These are phyloP conservation scores for Bursaphelenchus mucronatus DNA, from an alignment of 1,140 invertebrate species.

Conservation along the genomic window DNA sequence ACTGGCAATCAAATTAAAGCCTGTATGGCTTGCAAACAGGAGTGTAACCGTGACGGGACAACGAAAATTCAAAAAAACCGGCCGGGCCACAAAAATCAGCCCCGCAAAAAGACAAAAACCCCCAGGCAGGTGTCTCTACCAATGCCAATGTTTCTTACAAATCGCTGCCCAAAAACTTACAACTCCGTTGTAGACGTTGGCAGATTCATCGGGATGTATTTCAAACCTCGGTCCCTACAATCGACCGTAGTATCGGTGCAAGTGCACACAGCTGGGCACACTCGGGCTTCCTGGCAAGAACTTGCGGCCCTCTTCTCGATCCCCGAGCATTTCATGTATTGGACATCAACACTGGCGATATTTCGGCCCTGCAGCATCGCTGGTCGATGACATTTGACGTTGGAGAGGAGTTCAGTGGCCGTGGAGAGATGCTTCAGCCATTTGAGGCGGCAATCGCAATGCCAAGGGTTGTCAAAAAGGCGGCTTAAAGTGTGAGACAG, in stretches of 20 bases:
- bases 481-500: constrained; percentile 62
- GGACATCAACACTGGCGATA: constrained; percentile 27
- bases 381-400: constrained; percentile 66
- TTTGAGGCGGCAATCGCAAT: constrained; percentile 90
- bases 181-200: constrained; percentile 87
- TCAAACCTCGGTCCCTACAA: constrained; percentile 84
- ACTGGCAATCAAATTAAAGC: too few relatives aligned
- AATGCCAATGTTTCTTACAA: neutral
- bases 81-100: too few relatives aligned
- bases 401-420: constrained; percentile 59
- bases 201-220: constrained; percentile 79
- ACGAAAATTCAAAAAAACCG: too few relatives aligned
- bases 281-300: constrained; percentile 69
- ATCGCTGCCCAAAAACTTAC: constrained; percentile 66
- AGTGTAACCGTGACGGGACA: too few relatives aligned
- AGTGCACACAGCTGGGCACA: constrained; percentile 82
- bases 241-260: constrained; percentile 78
- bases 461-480: constrained; percentile 82
- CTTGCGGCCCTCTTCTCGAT: constrained; percentile 65
- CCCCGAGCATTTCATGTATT: constrained; percentile 66
- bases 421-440: constrained; percentile 91
- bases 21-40: too few relatives aligned
- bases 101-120: too few relatives aligned
- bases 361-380: constrained; percentile 66
- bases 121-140: too few relatives aligned